A percentile compares a stretch with the other conserved stretches of the same genome.
Evolutionary conservation across 2,113 vertebrate genomes (phyloP).

Genomic region (Xiphophorus couchianus): DNA sequence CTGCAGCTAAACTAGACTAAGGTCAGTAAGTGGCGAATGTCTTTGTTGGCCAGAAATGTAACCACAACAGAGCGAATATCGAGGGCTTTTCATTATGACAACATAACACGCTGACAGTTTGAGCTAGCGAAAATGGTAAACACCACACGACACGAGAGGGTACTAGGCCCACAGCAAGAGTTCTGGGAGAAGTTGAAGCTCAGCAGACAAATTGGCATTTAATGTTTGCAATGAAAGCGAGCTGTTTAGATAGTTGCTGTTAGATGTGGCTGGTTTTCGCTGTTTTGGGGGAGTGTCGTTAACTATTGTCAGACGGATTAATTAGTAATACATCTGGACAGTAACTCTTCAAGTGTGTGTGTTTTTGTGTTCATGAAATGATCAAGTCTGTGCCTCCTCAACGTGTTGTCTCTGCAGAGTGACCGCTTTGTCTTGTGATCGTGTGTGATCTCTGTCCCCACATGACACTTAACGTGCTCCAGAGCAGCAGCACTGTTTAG

Average conservation of each 20-base stretch:
- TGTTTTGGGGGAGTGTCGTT: slow-evolving; percentile 22
- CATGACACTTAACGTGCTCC: neutral
- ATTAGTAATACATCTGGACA: slow-evolving; percentile 19
- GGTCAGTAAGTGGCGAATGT: slow-evolving; percentile 22
- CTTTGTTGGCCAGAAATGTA: slow-evolving; percentile 7
- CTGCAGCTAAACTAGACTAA: neutral
- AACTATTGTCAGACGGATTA: slow-evolving; percentile 32
- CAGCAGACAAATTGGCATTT: slow-evolving; percentile 10
- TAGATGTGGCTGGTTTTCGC: slow-evolving; percentile 1
- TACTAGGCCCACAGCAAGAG: slow-evolving; percentile 42
- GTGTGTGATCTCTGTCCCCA: neutral
- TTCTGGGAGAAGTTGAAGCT: slow-evolving; percentile 26
- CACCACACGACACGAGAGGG: slow-evolving; percentile 12
- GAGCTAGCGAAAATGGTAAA: slow-evolving; percentile 55
- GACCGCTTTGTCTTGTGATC: slow-evolving; percentile 1
- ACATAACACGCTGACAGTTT: slow-evolving; percentile 7
- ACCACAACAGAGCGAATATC: slow-evolving; percentile 12
- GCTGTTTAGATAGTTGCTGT: slow-evolving; percentile 1
- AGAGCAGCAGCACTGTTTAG: neutral
- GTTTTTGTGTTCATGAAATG: neutral
- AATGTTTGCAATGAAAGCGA: neutral
- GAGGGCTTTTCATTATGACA: slow-evolving; percentile 16
- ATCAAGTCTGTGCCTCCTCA: neutral
- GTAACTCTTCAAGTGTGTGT: neutral
- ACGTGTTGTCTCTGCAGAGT: neutral